Evolutionary conservation across 2,888 invertebrate species (phyloP).

Genomic region (Tetranychus piercei): DNA sequence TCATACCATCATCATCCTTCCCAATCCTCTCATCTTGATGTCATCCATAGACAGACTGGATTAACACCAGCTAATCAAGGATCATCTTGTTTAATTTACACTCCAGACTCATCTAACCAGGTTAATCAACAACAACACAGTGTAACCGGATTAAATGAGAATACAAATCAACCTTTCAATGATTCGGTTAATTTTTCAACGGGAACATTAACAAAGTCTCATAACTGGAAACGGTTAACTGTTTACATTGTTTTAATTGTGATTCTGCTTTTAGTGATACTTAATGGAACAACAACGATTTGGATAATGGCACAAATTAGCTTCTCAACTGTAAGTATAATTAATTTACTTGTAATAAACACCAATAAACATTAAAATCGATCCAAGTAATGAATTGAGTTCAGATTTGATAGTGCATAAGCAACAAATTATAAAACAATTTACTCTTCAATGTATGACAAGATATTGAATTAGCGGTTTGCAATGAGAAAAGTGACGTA

Average conservation of each 20-base stretch:
- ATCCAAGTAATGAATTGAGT: no score
- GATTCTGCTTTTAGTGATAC: not conserved
- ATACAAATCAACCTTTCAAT: not conserved
- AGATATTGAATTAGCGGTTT: no score
- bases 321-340: not conserved
- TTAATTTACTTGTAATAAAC: no score
- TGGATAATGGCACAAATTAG: not conserved
- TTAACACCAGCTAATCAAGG: not conserved
- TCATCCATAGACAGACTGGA: not conserved
- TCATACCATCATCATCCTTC: not conserved
- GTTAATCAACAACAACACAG: not conserved
- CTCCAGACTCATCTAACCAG: not conserved
- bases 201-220: not conserved
- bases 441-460: no score
- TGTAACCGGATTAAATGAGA: not conserved
- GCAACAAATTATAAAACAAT: no score
- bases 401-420: no score
- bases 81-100: not conserved
- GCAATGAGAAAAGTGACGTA: no score
- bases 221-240: not conserved
- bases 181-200: not conserved
- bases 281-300: not conserved
- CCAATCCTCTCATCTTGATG: not conserved
- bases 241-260: not conserved
- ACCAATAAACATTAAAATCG: no score